These are phyloP conservation scores for Meteorus cinctellus DNA, from an alignment of 2,888 invertebrate genomes.

Conservation along the genomic window DNA sequence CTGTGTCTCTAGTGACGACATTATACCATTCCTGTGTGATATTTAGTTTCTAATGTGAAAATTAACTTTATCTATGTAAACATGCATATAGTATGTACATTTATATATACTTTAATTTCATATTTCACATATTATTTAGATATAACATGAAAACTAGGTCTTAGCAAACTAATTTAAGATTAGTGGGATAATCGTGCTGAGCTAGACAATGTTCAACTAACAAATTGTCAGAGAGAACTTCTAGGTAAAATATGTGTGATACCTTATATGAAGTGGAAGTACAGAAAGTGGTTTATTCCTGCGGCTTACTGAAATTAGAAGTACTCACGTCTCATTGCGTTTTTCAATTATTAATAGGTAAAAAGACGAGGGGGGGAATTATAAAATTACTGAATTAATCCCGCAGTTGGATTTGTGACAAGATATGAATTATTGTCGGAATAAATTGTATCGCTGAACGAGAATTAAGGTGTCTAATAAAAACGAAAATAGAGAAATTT, in stretches of 20 bases:
- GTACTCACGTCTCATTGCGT: neutral
- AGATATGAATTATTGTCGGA: neutral
- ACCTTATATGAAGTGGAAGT: neutral
- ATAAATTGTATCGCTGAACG: neutral
- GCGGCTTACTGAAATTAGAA: neutral
- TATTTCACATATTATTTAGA: neutral
- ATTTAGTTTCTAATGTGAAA: neutral
- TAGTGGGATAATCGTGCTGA: constrained; percentile 4
- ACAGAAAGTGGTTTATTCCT: neutral
- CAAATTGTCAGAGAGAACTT: neutral
- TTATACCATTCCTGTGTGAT: no score
- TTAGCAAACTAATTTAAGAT: constrained; percentile 18
- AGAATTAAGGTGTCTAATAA: neutral
- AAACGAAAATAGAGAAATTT: neutral
- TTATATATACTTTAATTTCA: constrained; percentile 2
- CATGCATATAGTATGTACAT: neutral
- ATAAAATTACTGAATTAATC: neutral
- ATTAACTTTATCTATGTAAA: neutral
- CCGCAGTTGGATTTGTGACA: neutral
- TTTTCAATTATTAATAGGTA: neutral
- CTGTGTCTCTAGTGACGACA: no score
- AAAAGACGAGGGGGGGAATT: neutral
- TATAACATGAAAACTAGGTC: constrained; percentile 9
- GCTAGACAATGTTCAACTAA: constrained; percentile 16
- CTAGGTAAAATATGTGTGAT: neutral